phyloP scores from a whole-genome alignment of 2,888 invertebrate genomes.

The Nipponacmea schrenckii region DNA sequence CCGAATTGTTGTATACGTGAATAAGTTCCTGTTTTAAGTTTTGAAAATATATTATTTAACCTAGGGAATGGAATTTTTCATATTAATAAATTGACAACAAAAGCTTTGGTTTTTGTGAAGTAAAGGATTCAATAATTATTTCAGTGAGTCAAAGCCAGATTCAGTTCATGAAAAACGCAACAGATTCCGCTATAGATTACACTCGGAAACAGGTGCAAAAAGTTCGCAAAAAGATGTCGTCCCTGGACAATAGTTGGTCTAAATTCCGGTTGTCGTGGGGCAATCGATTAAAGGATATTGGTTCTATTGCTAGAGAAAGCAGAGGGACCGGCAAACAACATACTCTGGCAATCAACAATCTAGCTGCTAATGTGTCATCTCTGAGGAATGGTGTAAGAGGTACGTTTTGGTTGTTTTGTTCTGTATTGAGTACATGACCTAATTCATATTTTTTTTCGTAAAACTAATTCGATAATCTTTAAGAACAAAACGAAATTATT shows the following conservation, averaged over 20 bases:
- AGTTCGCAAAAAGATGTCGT: neutral
- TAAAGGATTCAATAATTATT: neutral
- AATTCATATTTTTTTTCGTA: too few species aligned
- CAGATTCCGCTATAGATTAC: neutral
- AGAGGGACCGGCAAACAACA: neutral
- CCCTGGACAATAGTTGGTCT: neutral
- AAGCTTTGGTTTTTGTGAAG: too few species aligned
- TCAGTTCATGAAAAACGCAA: neutral
- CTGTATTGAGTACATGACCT: too few species aligned
- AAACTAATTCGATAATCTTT: too few species aligned
- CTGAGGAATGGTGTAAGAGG: neutral
- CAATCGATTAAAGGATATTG: neutral
- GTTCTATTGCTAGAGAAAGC: neutral
- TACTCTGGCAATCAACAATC: neutral
- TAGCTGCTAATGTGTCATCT: neutral
- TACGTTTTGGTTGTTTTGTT: neutral
- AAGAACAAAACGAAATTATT: too few species aligned
- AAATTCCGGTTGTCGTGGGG: conserved; percentile 1
- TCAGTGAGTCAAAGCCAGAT: neutral
- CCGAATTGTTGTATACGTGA: too few species aligned
- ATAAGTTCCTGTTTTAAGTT: too few species aligned
- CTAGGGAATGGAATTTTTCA: too few species aligned
- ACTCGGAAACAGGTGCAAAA: neutral
- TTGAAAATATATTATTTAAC: too few species aligned
- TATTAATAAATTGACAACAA: too few species aligned